These are phyloP conservation scores for Drosophila emarginata DNA, from an alignment of 2,888 invertebrate genomes.

Conservation along the genomic window DNA sequence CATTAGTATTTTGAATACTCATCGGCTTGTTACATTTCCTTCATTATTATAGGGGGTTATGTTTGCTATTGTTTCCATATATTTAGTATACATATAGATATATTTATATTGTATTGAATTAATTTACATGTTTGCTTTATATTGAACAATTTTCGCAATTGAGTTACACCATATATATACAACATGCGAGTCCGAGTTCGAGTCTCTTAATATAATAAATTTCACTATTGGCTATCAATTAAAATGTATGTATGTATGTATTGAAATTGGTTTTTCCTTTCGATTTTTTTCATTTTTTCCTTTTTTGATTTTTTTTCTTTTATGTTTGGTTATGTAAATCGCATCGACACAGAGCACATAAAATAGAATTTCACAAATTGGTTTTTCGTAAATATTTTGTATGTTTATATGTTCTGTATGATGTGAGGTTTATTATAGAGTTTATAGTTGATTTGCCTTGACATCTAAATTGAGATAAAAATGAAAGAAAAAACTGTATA, in stretches of 20 bases:
- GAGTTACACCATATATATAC: conserved; percentile 56
- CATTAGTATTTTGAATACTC: conserved; percentile 68
- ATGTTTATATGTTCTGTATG: background rate
- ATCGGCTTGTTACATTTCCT: conserved; percentile 18
- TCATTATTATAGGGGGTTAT: conserved; percentile 20
- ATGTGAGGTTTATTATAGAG: background rate
- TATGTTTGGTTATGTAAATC: conserved; percentile 38
- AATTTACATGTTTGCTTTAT: conserved; percentile 61
- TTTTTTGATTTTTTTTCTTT: conserved; percentile 10
- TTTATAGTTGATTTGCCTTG: conserved; percentile 5
- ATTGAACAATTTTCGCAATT: conserved; percentile 49
- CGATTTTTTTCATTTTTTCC: conserved; percentile 23
- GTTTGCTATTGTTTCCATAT: conserved; percentile 22
- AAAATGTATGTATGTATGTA: conserved; percentile 37
- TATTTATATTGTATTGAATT: conserved; percentile 52
- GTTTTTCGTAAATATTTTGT: background rate
- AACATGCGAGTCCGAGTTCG: conserved; percentile 49
- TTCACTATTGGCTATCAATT: conserved; percentile 45
- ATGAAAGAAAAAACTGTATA: background rate
- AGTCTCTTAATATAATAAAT: conserved; percentile 39
- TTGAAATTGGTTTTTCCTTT: conserved; percentile 20
- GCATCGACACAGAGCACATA: conserved; percentile 44
- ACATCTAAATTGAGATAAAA: background rate
- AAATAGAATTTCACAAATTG: conserved; percentile 44
- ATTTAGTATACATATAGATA: conserved; percentile 2